Percentiles rank a stretch among this genome's conserved stretches.
These are phyloP conservation scores for Procambarus clarkii DNA, from an alignment of 1,140 invertebrate species.

Conservation along the genomic window DNA sequence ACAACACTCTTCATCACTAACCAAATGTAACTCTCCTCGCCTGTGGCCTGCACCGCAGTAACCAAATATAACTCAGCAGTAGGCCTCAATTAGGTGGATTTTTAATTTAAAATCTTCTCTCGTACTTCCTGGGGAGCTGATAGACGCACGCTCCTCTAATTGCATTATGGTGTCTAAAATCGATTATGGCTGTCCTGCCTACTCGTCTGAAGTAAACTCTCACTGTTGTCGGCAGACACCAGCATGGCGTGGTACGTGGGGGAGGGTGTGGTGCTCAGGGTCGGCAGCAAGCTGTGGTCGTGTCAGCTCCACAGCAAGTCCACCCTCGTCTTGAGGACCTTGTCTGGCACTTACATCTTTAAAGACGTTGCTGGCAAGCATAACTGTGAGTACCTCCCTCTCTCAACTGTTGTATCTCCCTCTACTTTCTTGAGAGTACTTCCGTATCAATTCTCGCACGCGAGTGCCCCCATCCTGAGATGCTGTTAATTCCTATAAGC, in stretches of 20 bases:
- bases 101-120: too few relatives aligned
- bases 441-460: too few relatives aligned
- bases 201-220: neutral
- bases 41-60: neutral
- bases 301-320: constrained; percentile 27
- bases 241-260: neutral
- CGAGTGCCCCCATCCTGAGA: too few relatives aligned
- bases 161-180: too few relatives aligned
- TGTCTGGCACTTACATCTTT: constrained; percentile 30
- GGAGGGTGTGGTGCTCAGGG: constrained; percentile 20
- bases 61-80: neutral
- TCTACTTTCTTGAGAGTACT: too few relatives aligned
- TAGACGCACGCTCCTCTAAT: too few relatives aligned
- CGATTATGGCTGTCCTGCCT: too few relatives aligned
- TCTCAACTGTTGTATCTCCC: neutral
- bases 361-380: constrained; percentile 23
- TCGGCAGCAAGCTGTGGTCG: constrained; percentile 27
- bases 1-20: too few relatives aligned
- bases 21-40: too few relatives aligned
- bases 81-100: too few relatives aligned
- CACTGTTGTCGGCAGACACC: neutral
- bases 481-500: too few relatives aligned
- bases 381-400: constrained; percentile 30
- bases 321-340: constrained; percentile 34
- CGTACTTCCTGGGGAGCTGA: too few relatives aligned